phyloP scores from a whole-genome alignment of 2,797 vertebrate genomes.

The Hemibagrus guttatus region DNA sequence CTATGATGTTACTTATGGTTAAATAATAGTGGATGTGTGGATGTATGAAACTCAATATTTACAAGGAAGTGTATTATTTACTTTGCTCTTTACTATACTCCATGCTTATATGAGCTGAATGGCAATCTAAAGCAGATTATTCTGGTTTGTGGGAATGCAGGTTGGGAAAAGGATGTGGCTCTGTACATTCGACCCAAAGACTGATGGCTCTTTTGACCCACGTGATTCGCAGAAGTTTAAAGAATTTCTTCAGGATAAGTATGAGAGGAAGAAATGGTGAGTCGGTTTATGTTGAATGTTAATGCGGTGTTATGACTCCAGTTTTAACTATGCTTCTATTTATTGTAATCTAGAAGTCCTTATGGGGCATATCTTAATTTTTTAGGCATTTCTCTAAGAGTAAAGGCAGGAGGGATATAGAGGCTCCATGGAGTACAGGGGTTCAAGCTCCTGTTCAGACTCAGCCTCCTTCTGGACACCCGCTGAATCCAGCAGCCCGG shows the following conservation, averaged over 20 bases:
- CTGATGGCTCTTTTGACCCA: conserved; percentile 81
- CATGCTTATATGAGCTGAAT: background rate
- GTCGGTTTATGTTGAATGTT: conserved; percentile 35
- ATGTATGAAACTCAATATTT: background rate
- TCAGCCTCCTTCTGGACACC: conserved; percentile 53
- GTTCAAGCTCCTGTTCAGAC: conserved; percentile 69
- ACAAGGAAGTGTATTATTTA: conserved; percentile 11
- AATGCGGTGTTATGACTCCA: background rate
- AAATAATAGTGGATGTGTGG: conserved; percentile 15
- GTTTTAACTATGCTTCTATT: background rate
- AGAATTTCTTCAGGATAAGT: conserved; percentile 92
- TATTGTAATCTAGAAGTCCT: background rate
- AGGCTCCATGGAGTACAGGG: conserved; percentile 77
- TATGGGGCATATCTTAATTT: background rate
- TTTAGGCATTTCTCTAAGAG: conserved; percentile 85
- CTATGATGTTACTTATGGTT: conserved; percentile 1
- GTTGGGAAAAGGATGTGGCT: conserved; percentile 88
- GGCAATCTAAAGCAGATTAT: background rate
- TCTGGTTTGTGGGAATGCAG: conserved; percentile 62
- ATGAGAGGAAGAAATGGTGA: conserved; percentile 92
- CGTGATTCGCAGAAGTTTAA: conserved; percentile 90
- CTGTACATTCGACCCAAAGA: conserved; percentile 84
- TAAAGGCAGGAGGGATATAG: conserved; percentile 73
- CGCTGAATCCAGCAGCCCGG: conserved; percentile 59
- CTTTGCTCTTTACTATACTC: background rate